A percentile compares a stretch with the other conserved stretches of the same genome.
Conservation (phyloP, 2,797 vertebrate genomes). For the Leucoraja ocellata region DNA sequence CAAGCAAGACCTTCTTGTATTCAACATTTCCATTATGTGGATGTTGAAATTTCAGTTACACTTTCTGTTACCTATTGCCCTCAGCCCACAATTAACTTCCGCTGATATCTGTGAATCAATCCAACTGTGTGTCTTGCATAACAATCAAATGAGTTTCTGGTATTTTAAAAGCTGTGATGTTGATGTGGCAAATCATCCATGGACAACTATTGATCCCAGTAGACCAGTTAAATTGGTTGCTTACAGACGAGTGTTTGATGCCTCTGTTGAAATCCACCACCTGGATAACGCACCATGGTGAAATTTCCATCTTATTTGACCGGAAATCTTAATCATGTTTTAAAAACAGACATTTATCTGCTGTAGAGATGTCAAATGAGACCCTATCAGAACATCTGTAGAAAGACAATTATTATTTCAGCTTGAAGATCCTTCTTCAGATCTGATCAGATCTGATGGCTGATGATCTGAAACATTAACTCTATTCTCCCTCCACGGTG, state of each 20-base stretch:
- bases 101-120: conserved; percentile 27
- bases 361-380: background rate
- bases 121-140: background rate
- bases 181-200: background rate
- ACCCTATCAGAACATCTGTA: background rate
- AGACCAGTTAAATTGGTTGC: background rate
- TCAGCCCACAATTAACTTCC: background rate
- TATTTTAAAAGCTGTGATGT: background rate
- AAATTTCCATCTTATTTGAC: background rate
- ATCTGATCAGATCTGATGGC: no score
- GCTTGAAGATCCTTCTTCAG: no score
- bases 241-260: background rate
- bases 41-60: background rate
- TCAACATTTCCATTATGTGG: background rate
- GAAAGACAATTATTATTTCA: no score
- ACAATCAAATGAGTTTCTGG: background rate
- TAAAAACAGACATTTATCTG: background rate
- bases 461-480: no score
- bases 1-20: background rate
- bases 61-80: conserved; percentile 11
- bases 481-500: no score
- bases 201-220: background rate
- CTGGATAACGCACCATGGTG: background rate
- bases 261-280: background rate
- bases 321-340: background rate